phyloP scores from a whole-genome alignment of 2,888 invertebrate genomes.

The Gymnosoma rotundatum region DNA sequence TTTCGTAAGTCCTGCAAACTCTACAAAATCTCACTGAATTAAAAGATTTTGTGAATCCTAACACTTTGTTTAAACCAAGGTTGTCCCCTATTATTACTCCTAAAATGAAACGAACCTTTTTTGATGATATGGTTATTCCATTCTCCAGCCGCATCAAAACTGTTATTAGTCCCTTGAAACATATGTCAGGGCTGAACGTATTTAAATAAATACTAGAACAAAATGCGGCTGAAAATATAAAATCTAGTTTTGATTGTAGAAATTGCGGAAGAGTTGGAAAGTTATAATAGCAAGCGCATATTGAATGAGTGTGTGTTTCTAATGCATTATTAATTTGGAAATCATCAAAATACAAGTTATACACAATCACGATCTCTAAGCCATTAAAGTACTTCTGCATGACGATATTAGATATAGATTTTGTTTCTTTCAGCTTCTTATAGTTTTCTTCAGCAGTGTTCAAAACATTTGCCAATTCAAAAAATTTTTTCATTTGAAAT shows the following conservation, averaged over 20 bases:
- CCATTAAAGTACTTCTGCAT: slow-evolving; percentile 12
- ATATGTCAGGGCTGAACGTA: slow-evolving; percentile 17
- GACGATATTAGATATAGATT: slow-evolving; percentile 24
- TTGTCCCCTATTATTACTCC: slow-evolving; percentile 32
- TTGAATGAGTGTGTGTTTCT: slow-evolving; percentile 39
- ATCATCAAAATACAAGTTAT: slow-evolving; percentile 46
- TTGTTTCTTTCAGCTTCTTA: slow-evolving; percentile 23
- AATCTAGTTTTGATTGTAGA: slow-evolving; percentile 40
- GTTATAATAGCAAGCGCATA: slow-evolving; percentile 44
- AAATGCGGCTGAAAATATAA: slow-evolving; percentile 46
- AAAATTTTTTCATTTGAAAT: slow-evolving; percentile 58
- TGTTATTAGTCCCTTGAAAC: slow-evolving; percentile 6
- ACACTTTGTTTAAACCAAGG: slow-evolving; percentile 26
- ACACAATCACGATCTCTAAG: slow-evolving; percentile 28
- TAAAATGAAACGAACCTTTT: slow-evolving; percentile 30
- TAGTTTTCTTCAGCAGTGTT: slow-evolving; percentile 19
- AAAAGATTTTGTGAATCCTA: slow-evolving; percentile 36
- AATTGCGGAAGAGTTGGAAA: slow-evolving; percentile 45
- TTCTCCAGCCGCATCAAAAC: slow-evolving; percentile 20
- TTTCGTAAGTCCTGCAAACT: slow-evolving; percentile 22
- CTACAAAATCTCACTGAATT: slow-evolving; percentile 40
- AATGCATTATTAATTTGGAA: slow-evolving; percentile 40
- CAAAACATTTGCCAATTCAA: slow-evolving; percentile 52
- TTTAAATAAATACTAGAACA: slow-evolving; percentile 23
- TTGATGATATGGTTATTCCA: slow-evolving; percentile 6